These are phyloP conservation scores for Centropus bengalensis DNA, from an alignment of 2,113 vertebrate genomes.

Conservation along the genomic window DNA sequence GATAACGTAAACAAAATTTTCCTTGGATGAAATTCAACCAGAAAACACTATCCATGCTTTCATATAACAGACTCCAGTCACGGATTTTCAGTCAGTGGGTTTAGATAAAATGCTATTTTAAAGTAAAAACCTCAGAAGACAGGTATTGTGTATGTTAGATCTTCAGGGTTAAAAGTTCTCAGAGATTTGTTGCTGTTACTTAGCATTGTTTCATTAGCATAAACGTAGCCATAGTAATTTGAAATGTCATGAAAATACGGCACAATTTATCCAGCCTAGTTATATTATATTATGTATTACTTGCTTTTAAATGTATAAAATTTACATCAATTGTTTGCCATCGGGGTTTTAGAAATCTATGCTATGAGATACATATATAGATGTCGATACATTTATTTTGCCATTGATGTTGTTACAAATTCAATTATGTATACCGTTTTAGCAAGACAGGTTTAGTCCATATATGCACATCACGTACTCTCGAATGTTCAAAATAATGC, in stretches of 20 bases:
- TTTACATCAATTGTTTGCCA: background rate
- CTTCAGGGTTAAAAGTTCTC: background rate
- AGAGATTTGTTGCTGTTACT: background rate
- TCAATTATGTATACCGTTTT: background rate
- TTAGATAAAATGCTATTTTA: background rate
- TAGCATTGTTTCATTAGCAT: background rate
- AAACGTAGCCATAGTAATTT: background rate
- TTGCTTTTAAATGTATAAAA: background rate
- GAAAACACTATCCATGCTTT: background rate
- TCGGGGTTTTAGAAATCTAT: background rate
- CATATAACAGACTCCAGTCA: background rate
- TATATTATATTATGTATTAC: background rate
- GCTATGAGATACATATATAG: background rate
- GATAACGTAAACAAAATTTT: background rate
- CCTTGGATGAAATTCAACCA: background rate
- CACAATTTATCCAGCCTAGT: background rate
- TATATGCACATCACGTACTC: background rate
- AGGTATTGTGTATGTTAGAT: background rate
- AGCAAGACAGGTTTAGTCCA: background rate
- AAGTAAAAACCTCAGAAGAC: background rate
- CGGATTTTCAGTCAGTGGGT: background rate
- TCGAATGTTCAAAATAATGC: background rate
- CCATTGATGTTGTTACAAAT: background rate
- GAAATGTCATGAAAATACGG: background rate
- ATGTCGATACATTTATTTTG: background rate